A percentile compares a stretch with the other conserved stretches of the same genome.
These are phyloP conservation scores for Ianthella basta DNA, from an alignment of 37 sponge, comb jelly and placozoan species.

Conservation along the genomic window DNA sequence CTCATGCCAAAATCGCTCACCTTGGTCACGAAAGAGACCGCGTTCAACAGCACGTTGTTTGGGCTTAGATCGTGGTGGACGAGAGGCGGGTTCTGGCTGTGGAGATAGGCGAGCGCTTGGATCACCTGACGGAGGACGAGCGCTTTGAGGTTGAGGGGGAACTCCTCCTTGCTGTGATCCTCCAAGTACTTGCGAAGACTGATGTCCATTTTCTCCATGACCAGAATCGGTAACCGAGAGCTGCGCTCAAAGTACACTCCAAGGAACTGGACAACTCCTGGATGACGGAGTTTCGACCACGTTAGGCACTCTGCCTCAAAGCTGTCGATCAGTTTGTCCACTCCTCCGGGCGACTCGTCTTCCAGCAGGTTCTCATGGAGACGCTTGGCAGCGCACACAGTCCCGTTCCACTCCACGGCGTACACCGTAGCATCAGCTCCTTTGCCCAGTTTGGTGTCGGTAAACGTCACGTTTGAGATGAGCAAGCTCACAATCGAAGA, in stretches of 20 bases:
- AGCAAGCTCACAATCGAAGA: too few species aligned
- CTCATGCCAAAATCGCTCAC: constrained; percentile 25
- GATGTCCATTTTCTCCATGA: constrained; percentile 26
- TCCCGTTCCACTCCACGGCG: constrained; percentile 28
- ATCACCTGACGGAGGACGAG: constrained; percentile 1
- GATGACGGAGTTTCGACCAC: constrained; percentile 16
- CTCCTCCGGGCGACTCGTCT: constrained; percentile 4
- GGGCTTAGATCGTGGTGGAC: constrained; percentile 30
- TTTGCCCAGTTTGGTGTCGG: too few species aligned
- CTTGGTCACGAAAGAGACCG: neutral
- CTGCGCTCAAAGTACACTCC: constrained; percentile 14
- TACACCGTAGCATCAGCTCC: constrained; percentile 15
- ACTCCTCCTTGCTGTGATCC: neutral
- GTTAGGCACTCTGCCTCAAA: constrained; percentile 22
- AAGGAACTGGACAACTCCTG: constrained; percentile 25
- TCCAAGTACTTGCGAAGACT: constrained; percentile 2
- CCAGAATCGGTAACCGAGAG: constrained; percentile 1
- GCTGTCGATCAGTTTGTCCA: neutral
- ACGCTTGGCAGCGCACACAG: constrained; percentile 33
- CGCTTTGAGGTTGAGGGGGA: neutral
- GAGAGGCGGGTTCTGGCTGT: constrained; percentile 27
- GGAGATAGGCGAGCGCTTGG: constrained; percentile 27
- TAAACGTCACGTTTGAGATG: too few species aligned
- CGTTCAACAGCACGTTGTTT: constrained; percentile 17
- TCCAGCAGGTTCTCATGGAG: neutral